phyloP scores from a whole-genome alignment of 2,797 vertebrate species.

The Sebastes baramenuke region DNA sequence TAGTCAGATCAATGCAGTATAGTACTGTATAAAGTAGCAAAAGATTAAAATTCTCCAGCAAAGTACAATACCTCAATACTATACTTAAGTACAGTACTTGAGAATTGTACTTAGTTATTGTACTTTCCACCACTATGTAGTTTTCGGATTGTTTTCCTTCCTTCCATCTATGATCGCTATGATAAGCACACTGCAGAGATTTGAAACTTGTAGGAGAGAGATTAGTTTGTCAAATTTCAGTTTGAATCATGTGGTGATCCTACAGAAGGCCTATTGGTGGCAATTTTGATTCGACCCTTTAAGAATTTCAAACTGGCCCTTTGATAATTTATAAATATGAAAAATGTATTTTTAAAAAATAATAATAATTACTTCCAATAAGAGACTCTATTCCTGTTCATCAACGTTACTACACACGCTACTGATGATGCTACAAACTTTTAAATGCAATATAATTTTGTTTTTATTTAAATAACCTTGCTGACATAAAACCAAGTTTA shows the following conservation, averaged over 20 bases:
- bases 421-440: no score
- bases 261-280: background rate
- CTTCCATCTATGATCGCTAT: background rate
- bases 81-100: background rate
- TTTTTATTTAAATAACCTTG: no score
- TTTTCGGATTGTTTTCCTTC: background rate
- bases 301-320: no score
- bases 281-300: no score
- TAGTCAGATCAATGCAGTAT: background rate
- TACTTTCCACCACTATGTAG: background rate
- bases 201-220: background rate
- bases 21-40: background rate
- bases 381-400: no score
- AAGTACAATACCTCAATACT: background rate
- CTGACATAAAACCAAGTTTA: no score
- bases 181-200: background rate
- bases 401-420: no score
- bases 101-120: background rate
- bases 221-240: background rate
- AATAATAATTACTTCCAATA: no score
- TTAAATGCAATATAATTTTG: no score
- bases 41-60: background rate
- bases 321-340: no score
- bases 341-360: no score
- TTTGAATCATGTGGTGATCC: background rate